Evolutionary conservation across 2,797 vertebrate genomes (phyloP).

Genomic region (Sylvia borin): DNA sequence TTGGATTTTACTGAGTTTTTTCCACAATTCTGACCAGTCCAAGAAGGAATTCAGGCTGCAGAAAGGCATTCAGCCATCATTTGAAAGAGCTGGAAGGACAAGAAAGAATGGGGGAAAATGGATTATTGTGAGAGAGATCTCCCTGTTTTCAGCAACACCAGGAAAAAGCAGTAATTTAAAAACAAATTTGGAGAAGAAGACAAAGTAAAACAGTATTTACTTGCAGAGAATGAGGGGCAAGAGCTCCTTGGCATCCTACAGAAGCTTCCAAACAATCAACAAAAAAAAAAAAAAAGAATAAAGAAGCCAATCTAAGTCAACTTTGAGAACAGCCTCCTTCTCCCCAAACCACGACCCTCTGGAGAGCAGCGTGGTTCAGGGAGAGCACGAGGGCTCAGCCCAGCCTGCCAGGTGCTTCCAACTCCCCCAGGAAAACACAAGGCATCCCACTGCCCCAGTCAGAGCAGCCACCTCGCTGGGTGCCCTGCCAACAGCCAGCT

Average conservation of each 20-base stretch:
- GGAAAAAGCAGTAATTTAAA: not conserved
- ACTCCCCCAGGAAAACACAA: too few species aligned
- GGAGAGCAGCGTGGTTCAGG: not conserved
- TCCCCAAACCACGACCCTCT: accelerated
- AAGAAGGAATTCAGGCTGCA: not conserved
- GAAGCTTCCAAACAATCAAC: not conserved
- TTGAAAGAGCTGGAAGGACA: not conserved
- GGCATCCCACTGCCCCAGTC: not conserved
- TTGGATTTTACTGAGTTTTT: not conserved
- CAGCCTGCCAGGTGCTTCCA: not conserved
- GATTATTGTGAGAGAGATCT: not conserved
- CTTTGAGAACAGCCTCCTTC: not conserved
- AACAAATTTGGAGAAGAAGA: not conserved
- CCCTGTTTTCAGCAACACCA: not conserved
- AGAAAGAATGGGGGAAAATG: not conserved
- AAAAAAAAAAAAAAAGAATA: not conserved
- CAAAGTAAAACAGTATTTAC: not conserved
- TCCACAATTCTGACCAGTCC: not conserved
- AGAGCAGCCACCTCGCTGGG: accelerated
- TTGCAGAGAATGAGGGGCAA: not conserved
- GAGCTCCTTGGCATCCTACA: not conserved
- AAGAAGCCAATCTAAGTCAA: not conserved
- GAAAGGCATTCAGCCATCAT: not conserved
- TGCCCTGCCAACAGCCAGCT: not conserved
- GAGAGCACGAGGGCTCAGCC: not conserved